phyloP scores from a whole-genome alignment of 2,888 invertebrate genomes.

The Stramonita haemastoma region DNA sequence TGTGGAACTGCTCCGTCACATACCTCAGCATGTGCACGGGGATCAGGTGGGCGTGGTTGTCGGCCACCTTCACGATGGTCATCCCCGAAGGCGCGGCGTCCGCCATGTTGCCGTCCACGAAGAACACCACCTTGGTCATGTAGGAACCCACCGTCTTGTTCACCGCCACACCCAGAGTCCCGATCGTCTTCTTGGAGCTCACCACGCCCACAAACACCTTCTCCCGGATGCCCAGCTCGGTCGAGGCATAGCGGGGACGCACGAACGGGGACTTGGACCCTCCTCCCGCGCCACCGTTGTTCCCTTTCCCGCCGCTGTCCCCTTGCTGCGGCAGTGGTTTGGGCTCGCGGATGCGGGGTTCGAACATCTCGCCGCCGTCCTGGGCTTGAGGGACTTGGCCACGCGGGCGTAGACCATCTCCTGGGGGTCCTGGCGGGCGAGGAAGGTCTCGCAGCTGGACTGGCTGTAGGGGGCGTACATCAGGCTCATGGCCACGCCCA shows the following conservation, averaged over 20 bases:
- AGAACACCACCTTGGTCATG: slow-evolving; percentile 90
- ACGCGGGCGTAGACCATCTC: slow-evolving; percentile 48
- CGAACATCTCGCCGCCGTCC: slow-evolving; percentile 57
- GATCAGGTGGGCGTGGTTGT: slow-evolving; percentile 85
- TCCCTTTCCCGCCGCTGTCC: not conserved
- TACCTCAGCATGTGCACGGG: slow-evolving; percentile 94
- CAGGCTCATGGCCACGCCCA: slow-evolving; percentile 75
- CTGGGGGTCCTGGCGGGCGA: slow-evolving; percentile 53
- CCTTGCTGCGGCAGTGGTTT: slow-evolving; percentile 31
- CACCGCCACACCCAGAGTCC: slow-evolving; percentile 88
- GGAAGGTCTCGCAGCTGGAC: slow-evolving; percentile 65
- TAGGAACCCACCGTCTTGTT: slow-evolving; percentile 90
- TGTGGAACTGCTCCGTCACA: slow-evolving; percentile 90
- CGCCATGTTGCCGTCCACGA: slow-evolving; percentile 79
- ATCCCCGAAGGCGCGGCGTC: slow-evolving; percentile 59
- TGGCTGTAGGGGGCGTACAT: slow-evolving; percentile 73
- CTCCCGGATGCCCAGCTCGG: slow-evolving; percentile 94
- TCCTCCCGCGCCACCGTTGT: not conserved
- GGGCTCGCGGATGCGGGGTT: slow-evolving; percentile 57
- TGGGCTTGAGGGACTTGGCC: slow-evolving; percentile 52
- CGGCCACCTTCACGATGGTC: slow-evolving; percentile 86
- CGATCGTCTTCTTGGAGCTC: slow-evolving; percentile 79
- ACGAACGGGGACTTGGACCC: slow-evolving; percentile 72
- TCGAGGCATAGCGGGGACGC: slow-evolving; percentile 94
- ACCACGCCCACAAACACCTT: slow-evolving; percentile 92